phyloP scores from a whole-genome alignment of 92 coral and sea anemone genomes.

The Parazoanthus darwini region DNA sequence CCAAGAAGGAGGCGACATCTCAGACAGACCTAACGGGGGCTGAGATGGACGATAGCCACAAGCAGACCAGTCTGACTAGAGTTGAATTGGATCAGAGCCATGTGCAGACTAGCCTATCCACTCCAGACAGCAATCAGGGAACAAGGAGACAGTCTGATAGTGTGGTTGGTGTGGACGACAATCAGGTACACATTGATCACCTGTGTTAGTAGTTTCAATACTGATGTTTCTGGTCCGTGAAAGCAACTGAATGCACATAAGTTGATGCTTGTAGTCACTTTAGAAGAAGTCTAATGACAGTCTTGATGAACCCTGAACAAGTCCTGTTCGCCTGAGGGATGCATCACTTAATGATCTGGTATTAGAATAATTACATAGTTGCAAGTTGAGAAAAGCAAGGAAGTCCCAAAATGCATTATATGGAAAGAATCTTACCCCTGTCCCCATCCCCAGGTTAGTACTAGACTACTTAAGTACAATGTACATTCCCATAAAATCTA shows the following conservation, averaged over 20 bases:
- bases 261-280: too few relatives aligned
- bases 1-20: conserved; percentile 20
- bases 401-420: too few relatives aligned
- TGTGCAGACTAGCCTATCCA: conserved; percentile 5
- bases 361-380: too few relatives aligned
- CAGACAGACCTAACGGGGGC: conserved; percentile 29
- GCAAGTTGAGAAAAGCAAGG: too few relatives aligned
- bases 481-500: too few relatives aligned
- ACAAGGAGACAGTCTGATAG: not conserved
- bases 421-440: too few relatives aligned
- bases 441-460: too few relatives aligned
- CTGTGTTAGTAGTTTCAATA: not conserved
- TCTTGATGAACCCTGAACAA: too few relatives aligned
- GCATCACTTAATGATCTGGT: too few relatives aligned
- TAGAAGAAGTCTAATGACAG: too few relatives aligned
- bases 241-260: not conserved
- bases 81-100: not conserved
- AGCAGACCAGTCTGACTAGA: conserved; percentile 1
- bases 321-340: too few relatives aligned
- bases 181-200: conserved; percentile 7
- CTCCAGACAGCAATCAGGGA: not conserved
- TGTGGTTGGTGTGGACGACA: not conserved
- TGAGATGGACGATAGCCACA: not conserved
- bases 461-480: too few relatives aligned
- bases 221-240: not conserved